Evolutionary conservation across 2,888 invertebrate genomes (phyloP).

Genomic region (Caenorhabditis afra): DNA sequence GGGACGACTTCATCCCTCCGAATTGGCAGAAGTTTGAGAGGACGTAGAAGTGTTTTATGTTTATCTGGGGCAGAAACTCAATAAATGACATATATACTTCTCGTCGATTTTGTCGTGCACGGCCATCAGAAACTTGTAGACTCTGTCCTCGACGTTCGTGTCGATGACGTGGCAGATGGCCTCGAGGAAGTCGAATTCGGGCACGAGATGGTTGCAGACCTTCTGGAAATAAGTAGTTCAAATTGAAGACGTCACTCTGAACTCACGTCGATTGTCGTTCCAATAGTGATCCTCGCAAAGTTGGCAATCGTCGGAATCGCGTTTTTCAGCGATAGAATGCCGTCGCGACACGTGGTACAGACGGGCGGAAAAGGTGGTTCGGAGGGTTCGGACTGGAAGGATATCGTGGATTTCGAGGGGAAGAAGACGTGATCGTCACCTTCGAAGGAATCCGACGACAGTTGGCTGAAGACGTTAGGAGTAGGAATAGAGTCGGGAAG

Average conservation of each 20-base stretch:
- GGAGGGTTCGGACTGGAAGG: not conserved
- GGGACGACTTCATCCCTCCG: conserved; percentile 5
- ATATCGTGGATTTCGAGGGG: not conserved
- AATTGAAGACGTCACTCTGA: not conserved
- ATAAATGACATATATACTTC: conserved; percentile 21
- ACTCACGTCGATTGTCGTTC: conserved; percentile 20
- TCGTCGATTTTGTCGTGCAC: conserved; percentile 34
- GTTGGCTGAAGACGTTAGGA: too few species aligned
- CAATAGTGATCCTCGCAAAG: conserved; percentile 26
- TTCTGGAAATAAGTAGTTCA: conserved; percentile 17
- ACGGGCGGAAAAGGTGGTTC: conserved; percentile 20
- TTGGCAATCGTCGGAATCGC: conserved; percentile 28
- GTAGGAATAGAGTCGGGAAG: too few species aligned
- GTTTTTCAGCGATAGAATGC: conserved; percentile 32
- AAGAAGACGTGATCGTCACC: too few species aligned
- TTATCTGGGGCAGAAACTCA: conserved; percentile 39
- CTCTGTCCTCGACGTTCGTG: conserved; percentile 26
- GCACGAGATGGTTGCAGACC: conserved; percentile 29
- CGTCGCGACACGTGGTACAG: conserved; percentile 34
- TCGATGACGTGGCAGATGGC: conserved; percentile 46
- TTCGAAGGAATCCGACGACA: too few species aligned
- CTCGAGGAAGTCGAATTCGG: conserved; percentile 38
- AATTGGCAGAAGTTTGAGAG: conserved; percentile 14
- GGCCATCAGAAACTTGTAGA: conserved; percentile 36
- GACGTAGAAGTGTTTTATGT: not conserved